Conservation (phyloP, 2,113 vertebrate species). For the Falco punctatus region DNA sequence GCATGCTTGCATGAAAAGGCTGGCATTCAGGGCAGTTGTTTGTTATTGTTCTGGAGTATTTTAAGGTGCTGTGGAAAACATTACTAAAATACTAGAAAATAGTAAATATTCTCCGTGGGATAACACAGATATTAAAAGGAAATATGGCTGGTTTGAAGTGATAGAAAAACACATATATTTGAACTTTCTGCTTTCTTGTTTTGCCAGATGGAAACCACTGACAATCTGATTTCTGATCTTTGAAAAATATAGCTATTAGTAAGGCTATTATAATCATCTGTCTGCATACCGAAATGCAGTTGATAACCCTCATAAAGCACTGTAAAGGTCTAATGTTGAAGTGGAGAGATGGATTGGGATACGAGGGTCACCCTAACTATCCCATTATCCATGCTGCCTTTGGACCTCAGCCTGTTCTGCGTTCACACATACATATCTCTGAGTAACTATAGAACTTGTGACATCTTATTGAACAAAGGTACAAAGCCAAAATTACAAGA, state of each 20-base stretch:
- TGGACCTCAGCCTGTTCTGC: neutral
- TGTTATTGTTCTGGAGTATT: neutral
- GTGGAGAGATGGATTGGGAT: accelerated
- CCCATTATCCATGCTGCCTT: neutral
- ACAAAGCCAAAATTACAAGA: neutral
- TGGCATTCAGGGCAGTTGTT: neutral
- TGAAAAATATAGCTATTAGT: neutral
- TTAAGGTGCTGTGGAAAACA: neutral
- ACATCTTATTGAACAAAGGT: neutral
- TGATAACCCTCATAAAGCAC: neutral
- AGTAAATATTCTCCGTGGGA: neutral
- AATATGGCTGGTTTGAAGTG: neutral
- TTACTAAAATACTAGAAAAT: neutral
- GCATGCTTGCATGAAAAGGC: neutral
- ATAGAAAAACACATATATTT: neutral
- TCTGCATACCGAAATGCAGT: neutral
- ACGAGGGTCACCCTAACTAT: neutral
- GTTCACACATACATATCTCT: neutral
- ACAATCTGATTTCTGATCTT: neutral
- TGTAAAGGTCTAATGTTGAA: neutral
- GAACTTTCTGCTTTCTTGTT: neutral
- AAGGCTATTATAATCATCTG: neutral
- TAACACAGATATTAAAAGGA: neutral
- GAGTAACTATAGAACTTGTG: neutral
- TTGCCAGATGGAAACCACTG: neutral